Percentiles rank a stretch among this genome's conserved stretches.
Evolutionary conservation across 2,113 vertebrate species (phyloP).

Genomic region (Hassar affinis): DNA sequence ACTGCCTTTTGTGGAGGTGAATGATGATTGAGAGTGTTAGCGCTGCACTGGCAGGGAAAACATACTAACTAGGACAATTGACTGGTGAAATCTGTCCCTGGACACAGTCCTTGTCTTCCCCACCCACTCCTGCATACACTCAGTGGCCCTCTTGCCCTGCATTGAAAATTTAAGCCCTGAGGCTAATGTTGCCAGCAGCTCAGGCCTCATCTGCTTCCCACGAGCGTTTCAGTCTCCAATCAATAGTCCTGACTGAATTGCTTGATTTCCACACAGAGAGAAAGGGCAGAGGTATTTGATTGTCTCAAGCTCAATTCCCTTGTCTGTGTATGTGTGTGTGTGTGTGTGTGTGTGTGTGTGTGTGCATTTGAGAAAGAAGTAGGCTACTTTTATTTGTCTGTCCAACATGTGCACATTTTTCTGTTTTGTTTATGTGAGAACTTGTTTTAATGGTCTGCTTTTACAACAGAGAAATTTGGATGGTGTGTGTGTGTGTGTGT

Average conservation of each 20-base stretch:
- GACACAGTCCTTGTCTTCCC: slow-evolving; percentile 16
- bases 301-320: slow-evolving; percentile 73
- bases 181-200: slow-evolving; percentile 58
- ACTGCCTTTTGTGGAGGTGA: background rate
- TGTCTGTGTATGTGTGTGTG: slow-evolving; percentile 25
- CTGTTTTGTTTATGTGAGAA: slow-evolving; percentile 15
- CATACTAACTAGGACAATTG: slow-evolving; percentile 3
- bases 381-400: slow-evolving; percentile 31
- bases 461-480: background rate
- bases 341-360: background rate
- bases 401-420: slow-evolving; percentile 27
- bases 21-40: background rate
- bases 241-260: slow-evolving; percentile 75
- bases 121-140: slow-evolving; percentile 41
- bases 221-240: slow-evolving; percentile 70
- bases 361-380: background rate
- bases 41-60: background rate
- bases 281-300: slow-evolving; percentile 74
- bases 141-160: slow-evolving; percentile 43
- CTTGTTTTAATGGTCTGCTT: slow-evolving; percentile 23
- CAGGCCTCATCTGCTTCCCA: slow-evolving; percentile 71
- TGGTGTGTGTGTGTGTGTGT: slow-evolving; percentile 35
- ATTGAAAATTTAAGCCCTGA: slow-evolving; percentile 44
- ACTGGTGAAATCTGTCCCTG: slow-evolving; percentile 16
- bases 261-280: slow-evolving; percentile 71